These are phyloP conservation scores for Ovibos moschatus DNA, from an alignment of 2,113 vertebrate species.

Conservation along the genomic window DNA sequence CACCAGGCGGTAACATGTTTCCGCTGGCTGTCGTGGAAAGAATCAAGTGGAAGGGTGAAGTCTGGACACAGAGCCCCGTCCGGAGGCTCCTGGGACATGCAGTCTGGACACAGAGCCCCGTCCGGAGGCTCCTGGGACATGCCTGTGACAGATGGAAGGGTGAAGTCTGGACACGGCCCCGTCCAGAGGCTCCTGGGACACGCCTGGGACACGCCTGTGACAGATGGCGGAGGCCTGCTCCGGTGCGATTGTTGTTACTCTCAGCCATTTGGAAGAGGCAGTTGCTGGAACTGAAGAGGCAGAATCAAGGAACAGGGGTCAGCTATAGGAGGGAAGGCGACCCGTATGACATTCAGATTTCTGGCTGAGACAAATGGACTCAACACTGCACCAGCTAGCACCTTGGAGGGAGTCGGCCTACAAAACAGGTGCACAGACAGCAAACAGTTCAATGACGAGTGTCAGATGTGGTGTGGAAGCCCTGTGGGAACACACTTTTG, in stretches of 20 bases:
- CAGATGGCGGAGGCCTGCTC: accelerated
- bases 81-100: accelerated
- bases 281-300: background rate
- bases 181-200: too few relatives aligned
- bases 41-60: background rate
- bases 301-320: background rate
- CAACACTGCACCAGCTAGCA: background rate
- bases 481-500: accelerated
- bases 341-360: accelerated
- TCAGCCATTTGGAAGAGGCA: background rate
- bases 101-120: too few relatives aligned
- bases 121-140: accelerated
- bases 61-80: too few relatives aligned
- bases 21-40: accelerated
- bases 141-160: too few relatives aligned
- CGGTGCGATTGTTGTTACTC: background rate
- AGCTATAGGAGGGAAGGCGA: background rate
- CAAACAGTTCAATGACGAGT: background rate
- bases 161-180: too few relatives aligned
- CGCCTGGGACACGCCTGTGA: too few relatives aligned
- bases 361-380: background rate
- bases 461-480: background rate
- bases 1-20: accelerated
- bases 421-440: background rate
- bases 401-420: background rate